Evolutionary conservation across 2,888 invertebrate species (phyloP), one percentile per base, ranked within the genome.

Genomic region (Pseudococcus viburni): DNA sequence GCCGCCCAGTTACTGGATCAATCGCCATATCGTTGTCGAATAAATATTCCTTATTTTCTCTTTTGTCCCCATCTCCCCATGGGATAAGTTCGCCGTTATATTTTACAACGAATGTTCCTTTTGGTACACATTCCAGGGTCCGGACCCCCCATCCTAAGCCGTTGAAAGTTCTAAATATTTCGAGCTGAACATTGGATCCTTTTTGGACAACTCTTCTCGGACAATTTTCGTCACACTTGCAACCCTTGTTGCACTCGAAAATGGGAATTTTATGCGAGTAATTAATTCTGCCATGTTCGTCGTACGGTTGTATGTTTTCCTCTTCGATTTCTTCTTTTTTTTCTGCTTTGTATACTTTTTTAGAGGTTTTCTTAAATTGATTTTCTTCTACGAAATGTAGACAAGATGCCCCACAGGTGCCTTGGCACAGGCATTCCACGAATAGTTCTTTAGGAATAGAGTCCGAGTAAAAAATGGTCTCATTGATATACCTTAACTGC

Each of bases 1-100:
- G 91, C 90, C 94, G 95, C 64, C 94, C 94, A 8, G 94, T 93
- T 39, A 95, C 94, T 12, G 84, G 86, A 86, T 48, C 77, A 8
- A 26, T 17, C 92, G 97, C 96, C 91, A 96, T 98, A 92, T 99
- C 99, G 84, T 99, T 93, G 92, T 99, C 98, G 92, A 99, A 99
- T 4, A 99, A 93, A 91, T 99, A 99, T 17, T 77, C 77, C n/a
- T 85, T 93, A 90, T 93, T 93, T 91, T 98, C 98, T 0, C 98
- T 98, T 91, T 98, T 98, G 89, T 97, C 96, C 91, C 94, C 95
- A 17, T 46, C 46, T 12, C 3, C 46, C 80, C 80, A 83, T 0
- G 95, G 96, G 12, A 99, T 97, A 0, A 99, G 95, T 93, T 99
- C 98, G 0, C 99, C 99, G 0, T 98, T 95, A 92, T 99, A 99